Evolutionary conservation across 2,888 invertebrate species (phyloP), one percentile per base, ranked within the genome.

Genomic region (Limenitis camilla): DNA sequence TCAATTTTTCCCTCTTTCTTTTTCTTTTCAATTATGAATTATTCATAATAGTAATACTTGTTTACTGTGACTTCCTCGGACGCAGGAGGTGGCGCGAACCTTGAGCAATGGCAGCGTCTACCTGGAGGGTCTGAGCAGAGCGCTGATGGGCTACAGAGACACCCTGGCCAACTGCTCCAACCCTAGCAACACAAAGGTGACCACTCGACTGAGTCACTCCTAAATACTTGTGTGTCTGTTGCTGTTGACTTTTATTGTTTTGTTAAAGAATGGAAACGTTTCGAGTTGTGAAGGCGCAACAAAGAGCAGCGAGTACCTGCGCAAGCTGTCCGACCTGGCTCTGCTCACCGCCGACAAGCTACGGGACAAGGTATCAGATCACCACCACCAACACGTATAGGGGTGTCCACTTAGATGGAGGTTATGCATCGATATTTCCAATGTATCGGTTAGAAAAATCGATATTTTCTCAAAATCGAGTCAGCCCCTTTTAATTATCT

Each of bases 71-170:
- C 33, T 7, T 6, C 2, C 27, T 32, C 36, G 6, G 4, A 7
- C 4, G 5, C 46, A n/a, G 1, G n/a, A 31, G 29, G 0, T n/a
- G 32, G 27, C 6, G n/a, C 6, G 11, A 32, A 39, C 30, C 7
- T 58, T 79, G 0, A 63, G 64, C 7, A 72, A 76, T 5, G 85
- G 85, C 6, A 70, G 76, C 35, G 56, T 54, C 1, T 86, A 85
- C 53, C 55, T 86, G 32, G 86, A 82, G 6, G 85, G 83, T 0
- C 67, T 86, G 30, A 72, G 74, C 5, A 57, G 63, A 2, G 71
- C 86, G 8, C 64, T 86, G 27, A 76, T 80, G 39, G 60, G 65
- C 2, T 85, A 76, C 62, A 67, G 65, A 5, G 55, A 59, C 1
- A 61, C 64, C 1, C 61, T 85, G 6, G 64, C 76, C 43, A 67